These are phyloP conservation scores for Microtus californicus DNA, from an alignment of 2,797 vertebrate genomes.

Conservation along the genomic window DNA sequence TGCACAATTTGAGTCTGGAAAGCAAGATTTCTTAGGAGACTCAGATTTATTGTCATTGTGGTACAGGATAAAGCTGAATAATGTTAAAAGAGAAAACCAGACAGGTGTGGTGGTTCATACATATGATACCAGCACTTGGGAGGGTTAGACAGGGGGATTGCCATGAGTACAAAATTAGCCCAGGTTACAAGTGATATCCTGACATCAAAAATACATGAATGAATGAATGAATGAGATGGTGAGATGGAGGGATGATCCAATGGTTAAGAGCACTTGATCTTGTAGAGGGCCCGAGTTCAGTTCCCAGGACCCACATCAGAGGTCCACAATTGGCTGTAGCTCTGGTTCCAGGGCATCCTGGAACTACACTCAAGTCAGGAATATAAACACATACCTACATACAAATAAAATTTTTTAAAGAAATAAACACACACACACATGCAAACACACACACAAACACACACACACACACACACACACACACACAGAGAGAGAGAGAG, in stretches of 20 bases:
- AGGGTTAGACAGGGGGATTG: neutral
- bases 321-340: neutral
- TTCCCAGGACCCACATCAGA: neutral
- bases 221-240: neutral
- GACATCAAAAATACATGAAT: neutral
- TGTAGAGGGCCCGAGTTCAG: neutral
- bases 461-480: too few relatives aligned
- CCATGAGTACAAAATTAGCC: neutral
- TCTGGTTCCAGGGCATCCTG: neutral
- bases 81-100: neutral
- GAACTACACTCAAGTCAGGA: neutral
- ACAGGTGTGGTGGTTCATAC: neutral
- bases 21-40: conserved; percentile 11
- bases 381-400: neutral
- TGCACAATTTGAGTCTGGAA: neutral
- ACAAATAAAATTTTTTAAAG: neutral
- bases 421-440: neutral
- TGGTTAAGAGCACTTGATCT: neutral
- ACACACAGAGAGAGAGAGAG: neutral
- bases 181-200: neutral
- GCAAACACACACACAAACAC: neutral
- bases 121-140: neutral
- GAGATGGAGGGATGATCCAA: too few relatives aligned
- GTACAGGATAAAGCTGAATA: neutral
- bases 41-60: neutral